Evolutionary conservation across 2,113 vertebrate species (phyloP).

Genomic region (Rhegmatorhina hoffmannsi): DNA sequence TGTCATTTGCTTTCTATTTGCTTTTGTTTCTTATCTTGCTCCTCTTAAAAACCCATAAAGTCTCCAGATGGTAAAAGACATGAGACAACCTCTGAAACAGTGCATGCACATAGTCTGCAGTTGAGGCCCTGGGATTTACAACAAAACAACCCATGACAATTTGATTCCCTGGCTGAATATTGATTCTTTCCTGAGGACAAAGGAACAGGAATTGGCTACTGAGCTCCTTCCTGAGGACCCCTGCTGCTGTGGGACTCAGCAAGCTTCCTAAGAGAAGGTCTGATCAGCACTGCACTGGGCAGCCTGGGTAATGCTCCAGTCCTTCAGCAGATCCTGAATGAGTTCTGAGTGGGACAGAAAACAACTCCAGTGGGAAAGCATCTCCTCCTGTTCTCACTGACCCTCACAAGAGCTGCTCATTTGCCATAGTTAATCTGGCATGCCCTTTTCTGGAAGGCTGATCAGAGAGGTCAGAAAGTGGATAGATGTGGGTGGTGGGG

Average conservation of each 20-base stretch:
- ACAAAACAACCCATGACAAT: background rate
- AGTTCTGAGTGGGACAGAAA: background rate
- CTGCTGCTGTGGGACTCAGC: background rate
- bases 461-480: background rate
- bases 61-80: background rate
- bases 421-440: background rate
- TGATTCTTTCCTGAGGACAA: background rate
- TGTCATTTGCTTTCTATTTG: background rate
- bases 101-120: background rate
- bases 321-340: background rate
- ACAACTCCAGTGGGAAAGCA: background rate
- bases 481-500: background rate
- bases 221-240: background rate
- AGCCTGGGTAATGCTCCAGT: background rate
- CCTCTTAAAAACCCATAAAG: background rate
- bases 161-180: background rate
- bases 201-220: background rate
- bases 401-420: background rate
- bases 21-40: background rate
- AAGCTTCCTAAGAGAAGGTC: background rate
- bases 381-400: background rate
- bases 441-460: background rate
- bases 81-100: background rate
- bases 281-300: fast-evolving
- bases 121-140: background rate